These are phyloP conservation scores for Dicaeum eximium DNA, from an alignment of 2,113 vertebrate genomes.

Conservation along the genomic window DNA sequence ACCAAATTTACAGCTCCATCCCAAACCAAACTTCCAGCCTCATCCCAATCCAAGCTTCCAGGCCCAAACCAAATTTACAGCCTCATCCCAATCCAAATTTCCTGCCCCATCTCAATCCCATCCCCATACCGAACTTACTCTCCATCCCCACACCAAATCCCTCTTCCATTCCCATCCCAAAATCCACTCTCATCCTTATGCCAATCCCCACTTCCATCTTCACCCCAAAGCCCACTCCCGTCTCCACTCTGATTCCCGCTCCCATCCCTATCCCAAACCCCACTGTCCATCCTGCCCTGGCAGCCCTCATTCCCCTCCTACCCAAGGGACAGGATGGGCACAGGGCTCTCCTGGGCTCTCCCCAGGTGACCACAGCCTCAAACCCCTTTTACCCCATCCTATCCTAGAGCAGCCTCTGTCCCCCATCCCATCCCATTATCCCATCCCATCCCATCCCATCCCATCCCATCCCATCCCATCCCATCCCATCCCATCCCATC, in stretches of 20 bases:
- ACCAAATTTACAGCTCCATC: background rate
- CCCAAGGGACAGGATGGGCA: background rate
- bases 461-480: background rate
- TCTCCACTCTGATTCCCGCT: accelerated
- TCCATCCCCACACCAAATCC: no score
- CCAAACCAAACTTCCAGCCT: no score
- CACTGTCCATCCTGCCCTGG: background rate
- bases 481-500: background rate
- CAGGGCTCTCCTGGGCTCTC: accelerated
- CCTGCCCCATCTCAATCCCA: background rate
- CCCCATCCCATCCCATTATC: background rate
- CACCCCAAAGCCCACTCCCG: background rate
- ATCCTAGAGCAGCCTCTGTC: background rate
- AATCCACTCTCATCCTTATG: background rate
- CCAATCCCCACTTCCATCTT: no score
- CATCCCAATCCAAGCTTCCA: no score
- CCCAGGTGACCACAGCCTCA: background rate
- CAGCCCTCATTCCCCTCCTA: background rate
- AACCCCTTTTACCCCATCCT: background rate
- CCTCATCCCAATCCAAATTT: no score
- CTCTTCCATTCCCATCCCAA: no score
- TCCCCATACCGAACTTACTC: accelerated
- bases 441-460: background rate
- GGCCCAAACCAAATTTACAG: no score
- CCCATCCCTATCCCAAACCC: no score